Evolutionary conservation across 2,797 vertebrate genomes (phyloP), one percentile per base, ranked within the genome.

Genomic region (Gambusia yucatana): DNA sequence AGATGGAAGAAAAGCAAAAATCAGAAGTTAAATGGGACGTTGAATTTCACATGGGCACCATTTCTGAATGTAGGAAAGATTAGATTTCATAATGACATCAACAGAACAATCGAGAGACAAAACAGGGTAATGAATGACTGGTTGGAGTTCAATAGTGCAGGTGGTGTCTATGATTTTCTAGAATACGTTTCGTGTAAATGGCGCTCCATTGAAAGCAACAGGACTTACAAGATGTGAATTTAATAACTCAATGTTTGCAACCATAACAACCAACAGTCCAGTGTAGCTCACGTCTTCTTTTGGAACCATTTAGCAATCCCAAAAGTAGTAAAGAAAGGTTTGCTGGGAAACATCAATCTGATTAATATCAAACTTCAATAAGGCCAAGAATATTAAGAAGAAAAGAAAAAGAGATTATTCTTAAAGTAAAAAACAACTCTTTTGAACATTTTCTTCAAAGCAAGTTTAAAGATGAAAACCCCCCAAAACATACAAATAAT

Each of bases 11-110:
- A 83, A 25, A 82, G 36, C 43, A 67, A 1, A n/a, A 1, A 25
- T 85, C 57, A 87, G 30, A 71, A 11, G 81, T 8, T 9, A 57
- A n/a, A 10, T 65, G 55, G 71, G 78, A 82, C 1, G 0, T 16
- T 46, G 43, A 6, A n/a, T 74, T 43, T 67, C 22, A 69, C 71
- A 41, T 36, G 70, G 63, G 77, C 2, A 47, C 48, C 46, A 59
- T 33, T 57, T 39, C 72, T 72, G 69, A 69, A 76, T 73, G 48
- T n/a, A 72, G 22, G 80, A 0, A 0, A 82, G 41, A 80, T 30
- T 6, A 44, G 43, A 76, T 72, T 28, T 25, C 33, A 76, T 80
- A 4, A 25, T 67, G 9, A 11, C 22, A 69, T 2, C 39, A 25
- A 41, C 33, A 36, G 17, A 13, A 22, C 36, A 67, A 41, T 11